Base-by-base conservation (phyloP, 2,888 invertebrate genomes). In the Tuberolachnus salignus region DNA sequence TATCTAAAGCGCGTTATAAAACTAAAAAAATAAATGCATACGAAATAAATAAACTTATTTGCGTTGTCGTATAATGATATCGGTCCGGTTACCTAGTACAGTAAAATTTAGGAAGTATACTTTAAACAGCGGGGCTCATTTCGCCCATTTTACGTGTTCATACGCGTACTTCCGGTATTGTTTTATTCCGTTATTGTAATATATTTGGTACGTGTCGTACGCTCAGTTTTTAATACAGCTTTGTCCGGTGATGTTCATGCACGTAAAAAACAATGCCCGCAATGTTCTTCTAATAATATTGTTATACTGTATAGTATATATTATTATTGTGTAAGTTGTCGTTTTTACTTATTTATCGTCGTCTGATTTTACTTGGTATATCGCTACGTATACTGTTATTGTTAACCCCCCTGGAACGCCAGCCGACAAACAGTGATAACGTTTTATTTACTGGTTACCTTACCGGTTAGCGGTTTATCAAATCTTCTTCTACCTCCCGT, bases 31-130 rank as follows among this genome's bases (percentile, higher is more conserved):
- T 34, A 6, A 34, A 9, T n/a, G n/a, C n/a, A n/a, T n/a, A n/a
- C n/a, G n/a, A n/a, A n/a, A n/a, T n/a, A n/a, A n/a, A n/a, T n/a
- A n/a, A n/a, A n/a, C n/a, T n/a, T n/a, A n/a, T 71, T 71, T 71
- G 42, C 3, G 67, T 23, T 34, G 11, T n/a, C 34, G 59, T 21
- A 26, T 34, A 34, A 34, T 34, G n/a, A 34, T 34, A 34, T 34
- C 34, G 6, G 34, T 4, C 34, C 34, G 6, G 6, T 34, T 34
- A 34, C 3, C 34, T 6, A 21, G n/a, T 51, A 8, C 59, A 59
- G 26, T 51, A 61, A 14, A 69, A 69, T 78, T 78, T 78, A 59
- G 78, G 78, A 61, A 59, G 61, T 78, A 69, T 78, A 78, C 46
- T 34, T 42, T 21, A 51, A 66, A 67, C 16, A 78, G 49, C 34